Evolutionary conservation across 2,888 invertebrate species (phyloP).

Genomic region (Dexiosoma caninum): DNA sequence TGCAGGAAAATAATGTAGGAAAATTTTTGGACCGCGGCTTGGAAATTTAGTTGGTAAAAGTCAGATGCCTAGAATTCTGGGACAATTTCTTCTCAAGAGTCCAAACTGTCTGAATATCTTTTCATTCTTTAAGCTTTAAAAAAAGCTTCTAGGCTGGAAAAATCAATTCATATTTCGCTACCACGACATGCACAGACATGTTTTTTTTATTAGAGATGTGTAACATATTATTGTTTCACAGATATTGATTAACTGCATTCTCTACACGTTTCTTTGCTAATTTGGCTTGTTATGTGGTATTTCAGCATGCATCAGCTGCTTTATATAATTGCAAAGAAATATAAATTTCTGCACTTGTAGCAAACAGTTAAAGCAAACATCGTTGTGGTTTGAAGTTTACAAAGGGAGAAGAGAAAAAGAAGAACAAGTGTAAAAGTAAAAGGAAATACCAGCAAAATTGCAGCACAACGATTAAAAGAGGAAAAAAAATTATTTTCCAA

Average conservation of each 20-base stretch:
- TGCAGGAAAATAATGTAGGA: no score
- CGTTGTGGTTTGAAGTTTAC: slow-evolving; percentile 52
- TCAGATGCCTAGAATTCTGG: no score
- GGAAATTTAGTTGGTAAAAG: no score
- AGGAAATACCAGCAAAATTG: background rate
- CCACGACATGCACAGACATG: no score
- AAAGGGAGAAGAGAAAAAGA: background rate
- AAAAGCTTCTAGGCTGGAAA: no score
- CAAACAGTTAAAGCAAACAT: slow-evolving; percentile 52
- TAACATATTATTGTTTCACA: background rate
- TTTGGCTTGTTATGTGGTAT: slow-evolving; percentile 58
- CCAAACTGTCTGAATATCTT: no score
- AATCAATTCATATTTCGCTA: no score
- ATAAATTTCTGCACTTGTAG: slow-evolving; percentile 62
- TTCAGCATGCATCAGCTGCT: slow-evolving; percentile 61
- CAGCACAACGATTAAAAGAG: background rate
- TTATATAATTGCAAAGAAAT: slow-evolving; percentile 63
- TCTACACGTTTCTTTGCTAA: slow-evolving; percentile 3
- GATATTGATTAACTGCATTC: slow-evolving; percentile 9
- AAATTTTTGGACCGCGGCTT: no score
- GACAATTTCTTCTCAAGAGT: no score
- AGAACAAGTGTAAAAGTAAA: background rate
- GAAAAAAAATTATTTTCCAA: no score
- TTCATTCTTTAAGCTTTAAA: no score
- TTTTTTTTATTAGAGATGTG: background rate